Base-by-base conservation (phyloP, 2,888 invertebrate genomes). In the Pelosia muscerda region DNA sequence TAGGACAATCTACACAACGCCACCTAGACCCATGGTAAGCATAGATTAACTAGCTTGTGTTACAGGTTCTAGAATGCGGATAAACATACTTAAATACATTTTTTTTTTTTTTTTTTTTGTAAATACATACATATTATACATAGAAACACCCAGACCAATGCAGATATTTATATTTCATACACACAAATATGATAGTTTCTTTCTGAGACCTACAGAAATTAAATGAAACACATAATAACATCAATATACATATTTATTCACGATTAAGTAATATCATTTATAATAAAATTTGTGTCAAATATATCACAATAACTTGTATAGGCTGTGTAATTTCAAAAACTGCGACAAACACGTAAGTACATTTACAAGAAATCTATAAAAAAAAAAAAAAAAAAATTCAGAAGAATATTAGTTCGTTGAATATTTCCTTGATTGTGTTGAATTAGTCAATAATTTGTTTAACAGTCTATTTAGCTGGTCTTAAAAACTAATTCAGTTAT, bases 241-340 rank as follows among this genome's bases (percentile, higher is more conserved):
- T 78, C 75, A 77, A 77, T 75, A n/a, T 73, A 75, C 77, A 75
- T 76, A 77, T 77, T 78, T 72, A 53, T 68, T 57, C 64, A 72
- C 69, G 65, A 69, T 71, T 68, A 69, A 54, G 49, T 73, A 74
- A 68, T 65, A 69, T 72, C 68, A 73, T 70, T 72, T 66, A 8
- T 58, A 75, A 72, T 72, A 72, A 61, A 71, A 74, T 68, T 74
- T 72, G 66, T 68, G 63, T 25, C 22, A 54, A 63, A 8, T 23
- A 26, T 58, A 54, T 63, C 58, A 59, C 58, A 63, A 53, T 58
- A 15, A 31, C 4, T 49, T 26, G 53, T 42, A 38, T 19, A 42
- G 19, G 22, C 26, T 56, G 13, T 53, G 31, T 49, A 59, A 25
- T 64, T 58, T 59, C 19, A 53, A 55, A 66, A 22, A 65, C 63